A percentile compares a stretch with the other conserved stretches of the same genome.
These are phyloP conservation scores for Drosophila phalerata DNA, from an alignment of 2,888 invertebrate genomes.

Conservation along the genomic window DNA sequence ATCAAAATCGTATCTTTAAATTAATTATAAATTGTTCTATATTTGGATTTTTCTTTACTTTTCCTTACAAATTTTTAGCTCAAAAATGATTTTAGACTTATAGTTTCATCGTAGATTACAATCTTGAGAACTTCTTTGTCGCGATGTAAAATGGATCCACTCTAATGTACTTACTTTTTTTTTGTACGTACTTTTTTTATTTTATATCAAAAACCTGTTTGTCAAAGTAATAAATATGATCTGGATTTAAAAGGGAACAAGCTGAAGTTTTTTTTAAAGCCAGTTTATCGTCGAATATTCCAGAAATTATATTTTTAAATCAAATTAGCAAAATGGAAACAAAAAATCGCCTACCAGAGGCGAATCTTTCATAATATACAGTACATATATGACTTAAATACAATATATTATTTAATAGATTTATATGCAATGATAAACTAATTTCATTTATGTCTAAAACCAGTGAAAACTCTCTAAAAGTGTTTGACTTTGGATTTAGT, in stretches of 20 bases:
- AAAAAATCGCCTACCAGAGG: too few species aligned
- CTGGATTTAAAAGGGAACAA: background rate
- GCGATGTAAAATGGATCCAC: too few species aligned
- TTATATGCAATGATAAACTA: background rate
- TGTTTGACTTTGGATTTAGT: background rate
- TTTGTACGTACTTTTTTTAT: too few species aligned
- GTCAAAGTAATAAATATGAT: background rate
- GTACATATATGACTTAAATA: background rate
- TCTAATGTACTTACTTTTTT: too few species aligned
- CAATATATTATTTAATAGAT: background rate
- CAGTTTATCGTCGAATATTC: background rate
- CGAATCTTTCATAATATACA: background rate
- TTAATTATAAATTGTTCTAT: too few species aligned
- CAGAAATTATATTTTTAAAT: too few species aligned
- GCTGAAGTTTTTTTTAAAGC: background rate
- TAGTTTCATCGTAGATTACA: too few species aligned
- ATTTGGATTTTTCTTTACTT: background rate
- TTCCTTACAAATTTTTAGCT: too few species aligned
- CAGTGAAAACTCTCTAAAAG: background rate
- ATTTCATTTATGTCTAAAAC: background rate
- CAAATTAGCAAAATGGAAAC: too few species aligned
- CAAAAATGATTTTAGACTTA: too few species aligned
- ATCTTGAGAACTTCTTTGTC: too few species aligned
- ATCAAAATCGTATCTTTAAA: too few species aligned
- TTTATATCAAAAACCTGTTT: slow-evolving; percentile 1